Conservation (phyloP, 2,888 invertebrate species). For the Synanthedon andrenaeformis region DNA sequence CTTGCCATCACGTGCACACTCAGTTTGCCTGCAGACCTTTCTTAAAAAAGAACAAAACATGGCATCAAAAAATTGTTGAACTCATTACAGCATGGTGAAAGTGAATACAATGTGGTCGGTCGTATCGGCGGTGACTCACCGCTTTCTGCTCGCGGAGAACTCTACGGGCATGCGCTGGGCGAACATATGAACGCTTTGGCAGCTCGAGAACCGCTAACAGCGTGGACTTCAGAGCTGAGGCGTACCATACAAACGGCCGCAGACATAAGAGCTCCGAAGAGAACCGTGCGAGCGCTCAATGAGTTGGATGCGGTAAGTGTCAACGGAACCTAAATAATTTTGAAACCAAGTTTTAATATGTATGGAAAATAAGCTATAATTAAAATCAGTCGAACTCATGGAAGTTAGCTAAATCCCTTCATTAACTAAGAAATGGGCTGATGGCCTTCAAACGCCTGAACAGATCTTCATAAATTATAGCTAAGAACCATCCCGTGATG, state of each 20-base stretch:
- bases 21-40: too few relatives aligned
- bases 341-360: constrained; percentile 1
- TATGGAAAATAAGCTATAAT: too few relatives aligned
- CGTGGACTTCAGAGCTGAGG: constrained; percentile 91
- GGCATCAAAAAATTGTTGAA: too few relatives aligned
- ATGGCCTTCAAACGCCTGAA: too few relatives aligned
- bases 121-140: constrained; percentile 92
- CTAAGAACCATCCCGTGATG: too few relatives aligned
- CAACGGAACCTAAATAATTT: background rate
- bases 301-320: constrained; percentile 89
- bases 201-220: constrained; percentile 78
- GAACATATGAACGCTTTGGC: constrained; percentile 73
- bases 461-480: too few relatives aligned
- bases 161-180: constrained; percentile 81
- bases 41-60: too few relatives aligned
- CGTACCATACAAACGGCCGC: constrained; percentile 91
- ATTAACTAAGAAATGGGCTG: too few relatives aligned
- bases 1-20: too few relatives aligned
- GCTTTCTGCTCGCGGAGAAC: constrained; percentile 82
- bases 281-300: constrained; percentile 88
- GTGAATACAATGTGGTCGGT: constrained; percentile 90
- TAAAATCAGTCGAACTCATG: too few relatives aligned
- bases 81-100: constrained; percentile 86
- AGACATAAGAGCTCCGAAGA: constrained; percentile 81
- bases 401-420: too few relatives aligned